These are phyloP conservation scores for Embidobia sp. DNA, from an alignment of 2,888 invertebrate genomes.

Conservation along the genomic window DNA sequence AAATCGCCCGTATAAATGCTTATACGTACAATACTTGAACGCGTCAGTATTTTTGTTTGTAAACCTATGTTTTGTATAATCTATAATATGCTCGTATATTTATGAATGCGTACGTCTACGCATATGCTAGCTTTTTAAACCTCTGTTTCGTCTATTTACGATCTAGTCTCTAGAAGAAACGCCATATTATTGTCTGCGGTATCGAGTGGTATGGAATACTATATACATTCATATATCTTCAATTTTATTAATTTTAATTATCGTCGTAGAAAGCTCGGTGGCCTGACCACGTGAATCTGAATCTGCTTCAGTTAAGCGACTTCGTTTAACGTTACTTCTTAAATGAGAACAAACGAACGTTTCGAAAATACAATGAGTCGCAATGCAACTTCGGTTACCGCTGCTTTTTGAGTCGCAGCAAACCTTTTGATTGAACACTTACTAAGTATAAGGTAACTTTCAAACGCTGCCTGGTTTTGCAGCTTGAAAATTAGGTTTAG, in stretches of 20 bases:
- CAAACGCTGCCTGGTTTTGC: too few species aligned
- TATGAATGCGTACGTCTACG: conserved; percentile 61
- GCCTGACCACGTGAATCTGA: conserved; percentile 28
- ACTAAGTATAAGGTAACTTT: too few species aligned
- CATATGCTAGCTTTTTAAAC: conserved; percentile 68
- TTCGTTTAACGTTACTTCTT: conserved; percentile 61
- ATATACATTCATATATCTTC: conserved; percentile 63
- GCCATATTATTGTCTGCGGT: conserved; percentile 80
- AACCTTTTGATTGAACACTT: conserved; percentile 2
- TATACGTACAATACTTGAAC: conserved; percentile 66
- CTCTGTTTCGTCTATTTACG: conserved; percentile 66
- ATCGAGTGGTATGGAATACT: conserved; percentile 75
- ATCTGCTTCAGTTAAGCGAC: conserved; percentile 30
- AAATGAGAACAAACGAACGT: conserved; percentile 11
- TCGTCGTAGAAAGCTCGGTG: conserved; percentile 78
- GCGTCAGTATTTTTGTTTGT: conserved; percentile 15
- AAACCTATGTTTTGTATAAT: conserved; percentile 70
- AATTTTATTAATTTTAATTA: conserved; percentile 69
- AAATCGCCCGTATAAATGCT: conserved; percentile 64
- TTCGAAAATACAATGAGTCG: neutral
- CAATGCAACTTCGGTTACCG: conserved; percentile 1
- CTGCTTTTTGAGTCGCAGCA: neutral
- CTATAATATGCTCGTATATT: conserved; percentile 63
- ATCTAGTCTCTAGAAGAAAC: conserved; percentile 77
- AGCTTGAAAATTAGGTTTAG: too few species aligned